phyloP scores from a whole-genome alignment of 2,888 invertebrate genomes.

The Dicyrtoma fusca region DNA sequence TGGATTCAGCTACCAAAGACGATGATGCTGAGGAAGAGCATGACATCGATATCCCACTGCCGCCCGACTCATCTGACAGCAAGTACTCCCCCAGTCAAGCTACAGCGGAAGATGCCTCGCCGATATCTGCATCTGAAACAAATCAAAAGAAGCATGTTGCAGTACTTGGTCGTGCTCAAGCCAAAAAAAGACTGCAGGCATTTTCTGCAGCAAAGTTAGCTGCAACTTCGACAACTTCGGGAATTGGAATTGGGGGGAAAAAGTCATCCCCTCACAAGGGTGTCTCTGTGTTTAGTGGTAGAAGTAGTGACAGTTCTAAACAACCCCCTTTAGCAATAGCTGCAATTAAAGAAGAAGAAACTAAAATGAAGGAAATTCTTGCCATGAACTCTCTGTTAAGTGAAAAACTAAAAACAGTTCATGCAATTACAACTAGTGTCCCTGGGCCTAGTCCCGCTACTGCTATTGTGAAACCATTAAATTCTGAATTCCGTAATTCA shows the following conservation, averaged over 20 bases:
- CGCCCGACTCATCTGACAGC: constrained; percentile 47
- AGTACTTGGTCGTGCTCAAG: constrained; percentile 59
- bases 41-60: constrained; percentile 16
- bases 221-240: constrained; percentile 42
- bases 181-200: constrained; percentile 61
- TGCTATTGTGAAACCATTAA: constrained; percentile 52
- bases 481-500: constrained; percentile 16
- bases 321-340: constrained; percentile 49
- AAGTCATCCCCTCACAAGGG: constrained; percentile 51
- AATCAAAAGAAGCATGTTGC: constrained; percentile 37
- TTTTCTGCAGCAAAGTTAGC: constrained; percentile 59
- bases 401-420: constrained; percentile 54
- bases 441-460: constrained; percentile 41
- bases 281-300: constrained; percentile 49
- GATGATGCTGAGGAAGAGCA: neutral
- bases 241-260: constrained; percentile 24
- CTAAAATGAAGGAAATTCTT: constrained; percentile 55
- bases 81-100: constrained; percentile 56
- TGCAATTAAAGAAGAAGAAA: constrained; percentile 54
- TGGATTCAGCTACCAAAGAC: neutral
- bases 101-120: constrained; percentile 47
- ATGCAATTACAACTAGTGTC: constrained; percentile 16
- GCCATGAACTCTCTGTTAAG: constrained; percentile 51
- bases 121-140: constrained; percentile 38
- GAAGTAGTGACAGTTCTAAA: constrained; percentile 23